Evolutionary conservation across 2,797 vertebrate genomes (phyloP).

Genomic region (Fringilla coelebs): DNA sequence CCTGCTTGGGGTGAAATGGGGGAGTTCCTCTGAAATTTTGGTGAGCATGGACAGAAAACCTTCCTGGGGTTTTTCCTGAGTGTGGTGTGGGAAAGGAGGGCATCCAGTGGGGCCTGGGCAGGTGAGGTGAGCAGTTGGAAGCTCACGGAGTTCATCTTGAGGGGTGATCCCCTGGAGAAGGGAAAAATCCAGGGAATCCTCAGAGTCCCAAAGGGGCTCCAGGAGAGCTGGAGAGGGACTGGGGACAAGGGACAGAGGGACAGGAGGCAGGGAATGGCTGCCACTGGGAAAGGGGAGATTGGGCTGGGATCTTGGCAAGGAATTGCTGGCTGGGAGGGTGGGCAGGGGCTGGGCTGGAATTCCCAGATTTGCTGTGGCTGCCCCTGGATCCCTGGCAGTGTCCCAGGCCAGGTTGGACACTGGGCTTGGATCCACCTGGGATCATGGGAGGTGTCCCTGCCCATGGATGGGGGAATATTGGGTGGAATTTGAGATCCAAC

Average conservation of each 20-base stretch:
- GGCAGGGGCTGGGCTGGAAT: background rate
- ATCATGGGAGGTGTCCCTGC: background rate
- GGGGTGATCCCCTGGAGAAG: background rate
- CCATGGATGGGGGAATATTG: fast-evolving
- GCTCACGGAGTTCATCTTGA: background rate
- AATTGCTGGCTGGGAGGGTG: background rate
- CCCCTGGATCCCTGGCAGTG: background rate
- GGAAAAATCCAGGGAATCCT: fast-evolving
- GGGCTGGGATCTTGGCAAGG: background rate
- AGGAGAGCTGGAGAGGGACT: background rate
- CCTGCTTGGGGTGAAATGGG: background rate
- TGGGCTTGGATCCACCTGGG: background rate
- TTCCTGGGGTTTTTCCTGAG: background rate
- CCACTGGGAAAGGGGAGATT: background rate
- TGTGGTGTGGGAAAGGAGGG: background rate
- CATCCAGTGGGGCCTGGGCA: background rate
- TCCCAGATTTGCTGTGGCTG: background rate
- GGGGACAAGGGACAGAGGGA: background rate
- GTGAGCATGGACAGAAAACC: background rate
- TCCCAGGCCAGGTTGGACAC: fast-evolving
- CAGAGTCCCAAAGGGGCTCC: fast-evolving
- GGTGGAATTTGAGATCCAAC: background rate
- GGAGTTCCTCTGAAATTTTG: background rate
- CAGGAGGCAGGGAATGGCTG: background rate
- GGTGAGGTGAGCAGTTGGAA: background rate